Evolutionary conservation across 2,113 vertebrate genomes (phyloP).

Genomic region (Alces alces): DNA sequence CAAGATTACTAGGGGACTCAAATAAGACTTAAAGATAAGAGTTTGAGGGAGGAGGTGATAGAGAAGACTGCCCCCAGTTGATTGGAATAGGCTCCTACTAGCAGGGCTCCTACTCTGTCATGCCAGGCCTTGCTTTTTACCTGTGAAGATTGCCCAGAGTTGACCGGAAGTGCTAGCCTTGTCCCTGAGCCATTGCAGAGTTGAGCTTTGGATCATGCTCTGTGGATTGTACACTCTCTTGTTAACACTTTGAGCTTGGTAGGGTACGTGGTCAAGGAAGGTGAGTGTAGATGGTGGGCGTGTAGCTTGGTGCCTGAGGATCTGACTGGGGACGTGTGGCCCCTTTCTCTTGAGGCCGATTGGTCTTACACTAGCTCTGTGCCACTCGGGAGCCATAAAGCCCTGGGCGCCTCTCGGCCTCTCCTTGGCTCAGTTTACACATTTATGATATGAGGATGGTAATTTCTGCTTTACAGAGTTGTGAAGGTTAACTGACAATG

Average conservation of each 20-base stretch:
- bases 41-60: neutral
- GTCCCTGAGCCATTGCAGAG: neutral
- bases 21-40: neutral
- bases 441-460: neutral
- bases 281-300: neutral
- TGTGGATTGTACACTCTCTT: neutral
- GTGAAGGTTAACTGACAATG: neutral
- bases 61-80: neutral
- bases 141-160: slow-evolving; percentile 1
- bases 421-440: neutral
- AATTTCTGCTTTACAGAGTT: slow-evolving; percentile 1
- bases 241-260: neutral
- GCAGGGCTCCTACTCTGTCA: neutral
- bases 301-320: neutral
- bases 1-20: neutral
- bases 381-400: neutral
- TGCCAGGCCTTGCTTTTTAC: neutral
- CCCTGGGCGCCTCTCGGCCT: neutral
- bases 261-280: neutral
- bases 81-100: neutral
- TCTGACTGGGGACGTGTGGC: neutral
- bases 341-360: neutral
- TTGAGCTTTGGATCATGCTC: slow-evolving; percentile 4
- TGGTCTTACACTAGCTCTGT: neutral
- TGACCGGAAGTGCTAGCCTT: neutral